These are phyloP conservation scores for Cromileptes altivelis DNA, from an alignment of 2,113 vertebrate species.

Conservation along the genomic window DNA sequence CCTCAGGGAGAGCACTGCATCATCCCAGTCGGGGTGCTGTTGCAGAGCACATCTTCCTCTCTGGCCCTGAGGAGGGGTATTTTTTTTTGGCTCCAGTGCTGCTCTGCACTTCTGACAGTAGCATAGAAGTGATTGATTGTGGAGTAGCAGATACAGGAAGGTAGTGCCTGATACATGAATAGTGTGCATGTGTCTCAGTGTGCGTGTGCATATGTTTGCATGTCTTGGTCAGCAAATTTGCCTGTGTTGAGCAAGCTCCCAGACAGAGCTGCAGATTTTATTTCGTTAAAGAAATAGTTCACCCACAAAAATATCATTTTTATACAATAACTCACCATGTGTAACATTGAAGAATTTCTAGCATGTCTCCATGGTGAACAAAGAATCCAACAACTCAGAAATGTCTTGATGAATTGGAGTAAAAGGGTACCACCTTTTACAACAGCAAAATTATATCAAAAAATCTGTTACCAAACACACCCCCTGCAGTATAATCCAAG, in stretches of 20 bases:
- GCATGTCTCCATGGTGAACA: too few species aligned
- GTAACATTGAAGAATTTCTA: too few species aligned
- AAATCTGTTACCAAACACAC: too few species aligned
- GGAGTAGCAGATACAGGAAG: neutral
- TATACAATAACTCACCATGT: too few species aligned
- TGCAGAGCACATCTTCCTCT: slow-evolving; percentile 37
- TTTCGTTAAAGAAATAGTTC: neutral
- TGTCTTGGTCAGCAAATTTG: slow-evolving; percentile 75
- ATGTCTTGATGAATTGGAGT: too few species aligned
- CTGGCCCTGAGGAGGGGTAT: slow-evolving; percentile 11
- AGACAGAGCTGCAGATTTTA: neutral
- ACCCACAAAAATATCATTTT: too few species aligned
- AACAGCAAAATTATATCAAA: too few species aligned
- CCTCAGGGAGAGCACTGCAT: slow-evolving; percentile 17
- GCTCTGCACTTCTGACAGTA: neutral
- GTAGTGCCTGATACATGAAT: neutral
- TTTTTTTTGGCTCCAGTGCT: slow-evolving; percentile 17
- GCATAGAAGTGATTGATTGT: neutral
- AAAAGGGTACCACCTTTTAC: too few species aligned
- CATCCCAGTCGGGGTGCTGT: slow-evolving; percentile 19
- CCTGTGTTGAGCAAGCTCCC: slow-evolving; percentile 58
- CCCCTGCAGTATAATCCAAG: too few species aligned
- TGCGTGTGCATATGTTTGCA: slow-evolving; percentile 76
- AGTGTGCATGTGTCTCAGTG: neutral
- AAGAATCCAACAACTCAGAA: too few species aligned